phyloP scores from a whole-genome alignment of 2,888 invertebrate species.

The Drosophila picticornis region DNA sequence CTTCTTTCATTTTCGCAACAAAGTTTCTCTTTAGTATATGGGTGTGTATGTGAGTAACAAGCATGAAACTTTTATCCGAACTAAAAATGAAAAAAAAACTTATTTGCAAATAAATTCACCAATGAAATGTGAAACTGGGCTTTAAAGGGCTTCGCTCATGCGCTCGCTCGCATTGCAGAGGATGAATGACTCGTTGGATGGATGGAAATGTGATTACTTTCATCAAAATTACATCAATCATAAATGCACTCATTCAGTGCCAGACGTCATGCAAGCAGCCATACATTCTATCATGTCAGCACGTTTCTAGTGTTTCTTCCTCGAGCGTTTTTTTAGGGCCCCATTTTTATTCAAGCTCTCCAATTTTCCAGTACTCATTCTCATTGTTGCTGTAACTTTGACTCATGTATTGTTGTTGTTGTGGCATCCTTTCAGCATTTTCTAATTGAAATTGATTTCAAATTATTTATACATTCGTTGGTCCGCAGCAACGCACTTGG shows the following conservation, averaged over 20 bases:
- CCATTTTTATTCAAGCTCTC: constrained; percentile 27
- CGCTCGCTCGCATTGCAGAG: constrained; percentile 12
- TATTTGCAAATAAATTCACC: constrained; percentile 57
- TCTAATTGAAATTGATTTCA: constrained; percentile 79
- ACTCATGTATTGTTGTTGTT: constrained; percentile 18
- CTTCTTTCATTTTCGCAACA: constrained; percentile 75
- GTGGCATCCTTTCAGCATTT: constrained; percentile 70
- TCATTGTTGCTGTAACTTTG: constrained; percentile 14
- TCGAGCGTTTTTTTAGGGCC: constrained; percentile 22
- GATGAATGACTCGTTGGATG: constrained; percentile 4
- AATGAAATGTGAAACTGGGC: constrained; percentile 69
- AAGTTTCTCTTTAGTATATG: constrained; percentile 60
- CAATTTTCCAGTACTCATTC: background rate
- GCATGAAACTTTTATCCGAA: constrained; percentile 57
- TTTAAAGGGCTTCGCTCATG: constrained; percentile 57
- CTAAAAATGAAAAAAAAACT: constrained; percentile 9
- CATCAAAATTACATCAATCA: constrained; percentile 80
- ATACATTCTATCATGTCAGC: constrained; percentile 64
- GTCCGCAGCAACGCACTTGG: constrained; percentile 1
- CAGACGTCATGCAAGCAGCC: constrained; percentile 38
- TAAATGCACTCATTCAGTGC: constrained; percentile 73
- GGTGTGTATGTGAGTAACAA: constrained; percentile 61
- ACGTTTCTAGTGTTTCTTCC: constrained; percentile 67
- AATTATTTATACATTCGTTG: constrained; percentile 62
- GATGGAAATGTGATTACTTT: constrained; percentile 66